phyloP scores from a whole-genome alignment of 1,140 invertebrate genomes.

The Trachymyrmex septentrionalis region DNA sequence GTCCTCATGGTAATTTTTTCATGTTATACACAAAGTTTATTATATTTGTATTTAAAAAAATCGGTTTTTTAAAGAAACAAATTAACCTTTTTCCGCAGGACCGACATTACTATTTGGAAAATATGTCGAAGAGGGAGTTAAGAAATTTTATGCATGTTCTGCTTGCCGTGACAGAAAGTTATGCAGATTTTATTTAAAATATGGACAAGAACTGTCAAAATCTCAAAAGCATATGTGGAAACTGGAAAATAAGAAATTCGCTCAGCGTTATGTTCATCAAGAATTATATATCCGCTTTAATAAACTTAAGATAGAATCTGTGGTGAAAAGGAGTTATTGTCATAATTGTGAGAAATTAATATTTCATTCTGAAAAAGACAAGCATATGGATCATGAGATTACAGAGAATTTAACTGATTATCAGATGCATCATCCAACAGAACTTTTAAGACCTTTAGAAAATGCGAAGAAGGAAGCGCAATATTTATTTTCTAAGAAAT shows the following conservation, averaged over 20 bases:
- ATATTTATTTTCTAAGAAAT: conserved; percentile 90
- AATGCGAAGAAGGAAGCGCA: conserved; percentile 92
- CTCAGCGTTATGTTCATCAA: conserved; percentile 85
- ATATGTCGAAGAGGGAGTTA: conserved; percentile 81
- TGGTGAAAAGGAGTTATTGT: conserved; percentile 87
- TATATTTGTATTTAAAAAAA: conserved; percentile 11
- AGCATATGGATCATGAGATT: conserved; percentile 87
- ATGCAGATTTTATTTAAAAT: conserved; percentile 90
- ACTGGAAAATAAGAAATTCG: conserved; percentile 85
- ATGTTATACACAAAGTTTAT: conserved; percentile 23
- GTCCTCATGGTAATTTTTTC: conserved; percentile 84
- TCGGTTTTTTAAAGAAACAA: not conserved
- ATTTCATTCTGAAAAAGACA: conserved; percentile 81
- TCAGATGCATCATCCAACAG: conserved; percentile 87
- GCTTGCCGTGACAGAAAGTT: conserved; percentile 92
- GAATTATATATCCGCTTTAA: conserved; percentile 86
- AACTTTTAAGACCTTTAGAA: conserved; percentile 88
- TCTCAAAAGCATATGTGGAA: conserved; percentile 86
- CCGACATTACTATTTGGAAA: conserved; percentile 91
- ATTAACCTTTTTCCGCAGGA: conserved; percentile 82
- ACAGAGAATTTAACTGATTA: conserved; percentile 84
- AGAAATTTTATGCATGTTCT: conserved; percentile 92
- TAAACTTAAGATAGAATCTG: conserved; percentile 77
- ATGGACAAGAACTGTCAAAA: conserved; percentile 87
- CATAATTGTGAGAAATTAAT: conserved; percentile 89